phyloP scores from a whole-genome alignment of 2,113 vertebrate species.

The Psephotus haematonotus region DNA sequence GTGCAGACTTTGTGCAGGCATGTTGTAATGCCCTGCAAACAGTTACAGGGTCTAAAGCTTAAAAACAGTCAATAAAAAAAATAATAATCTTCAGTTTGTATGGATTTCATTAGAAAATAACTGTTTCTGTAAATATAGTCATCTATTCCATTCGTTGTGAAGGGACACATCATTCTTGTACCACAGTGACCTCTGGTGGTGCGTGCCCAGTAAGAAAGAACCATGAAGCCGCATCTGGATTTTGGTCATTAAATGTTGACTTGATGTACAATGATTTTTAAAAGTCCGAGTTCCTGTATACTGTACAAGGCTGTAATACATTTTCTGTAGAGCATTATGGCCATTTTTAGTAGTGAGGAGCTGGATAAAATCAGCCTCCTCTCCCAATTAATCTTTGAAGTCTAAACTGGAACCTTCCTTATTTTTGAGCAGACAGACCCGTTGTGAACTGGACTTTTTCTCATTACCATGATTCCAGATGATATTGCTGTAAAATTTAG shows the following conservation, averaged over 20 bases:
- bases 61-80: background rate
- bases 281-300: background rate
- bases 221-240: background rate
- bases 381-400: background rate
- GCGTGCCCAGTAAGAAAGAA: background rate
- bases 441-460: background rate
- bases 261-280: background rate
- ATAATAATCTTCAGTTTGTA: background rate
- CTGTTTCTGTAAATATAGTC: background rate
- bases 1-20: background rate
- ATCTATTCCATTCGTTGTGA: accelerated
- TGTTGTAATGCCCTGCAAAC: background rate
- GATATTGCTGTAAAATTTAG: background rate
- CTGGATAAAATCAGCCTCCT: background rate
- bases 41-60: background rate
- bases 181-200: background rate
- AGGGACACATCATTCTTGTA: background rate
- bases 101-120: background rate
- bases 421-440: background rate
- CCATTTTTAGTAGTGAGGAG: background rate
- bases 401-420: background rate
- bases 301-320: background rate
- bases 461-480: background rate
- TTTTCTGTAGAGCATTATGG: background rate
- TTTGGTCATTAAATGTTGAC: background rate